Evolutionary conservation across 2,113 vertebrate genomes (phyloP).

Genomic region (Tachuris rubrigastra): DNA sequence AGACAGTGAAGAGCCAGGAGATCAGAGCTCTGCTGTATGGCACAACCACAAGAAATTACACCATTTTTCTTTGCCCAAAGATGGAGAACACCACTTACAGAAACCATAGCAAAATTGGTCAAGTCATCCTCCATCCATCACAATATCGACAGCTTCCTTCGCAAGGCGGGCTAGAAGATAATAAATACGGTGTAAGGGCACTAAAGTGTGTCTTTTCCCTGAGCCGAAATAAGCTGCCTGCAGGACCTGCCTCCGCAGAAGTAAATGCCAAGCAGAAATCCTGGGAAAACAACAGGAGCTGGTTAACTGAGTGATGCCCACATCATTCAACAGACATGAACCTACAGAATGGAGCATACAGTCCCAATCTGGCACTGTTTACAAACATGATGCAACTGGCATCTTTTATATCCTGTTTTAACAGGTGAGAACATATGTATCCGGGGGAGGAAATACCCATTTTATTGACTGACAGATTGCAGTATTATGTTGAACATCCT

Average conservation of each 20-base stretch:
- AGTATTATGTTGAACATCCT: background rate
- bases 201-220: background rate
- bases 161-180: background rate
- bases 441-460: background rate
- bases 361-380: constrained; percentile 19
- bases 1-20: background rate
- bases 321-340: background rate
- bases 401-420: background rate
- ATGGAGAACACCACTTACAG: background rate
- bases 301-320: background rate
- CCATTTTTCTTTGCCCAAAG: background rate
- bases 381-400: background rate
- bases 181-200: background rate
- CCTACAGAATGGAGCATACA: constrained; percentile 1
- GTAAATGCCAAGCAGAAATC: background rate
- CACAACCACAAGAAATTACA: background rate
- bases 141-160: background rate
- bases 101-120: background rate
- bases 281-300: background rate
- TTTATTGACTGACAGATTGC: background rate
- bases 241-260: background rate
- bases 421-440: background rate
- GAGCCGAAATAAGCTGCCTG: background rate
- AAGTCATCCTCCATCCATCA: background rate
- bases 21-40: background rate